Evolutionary conservation across 1,140 invertebrate genomes (phyloP).

Genomic region (Drosophila nasuta): DNA sequence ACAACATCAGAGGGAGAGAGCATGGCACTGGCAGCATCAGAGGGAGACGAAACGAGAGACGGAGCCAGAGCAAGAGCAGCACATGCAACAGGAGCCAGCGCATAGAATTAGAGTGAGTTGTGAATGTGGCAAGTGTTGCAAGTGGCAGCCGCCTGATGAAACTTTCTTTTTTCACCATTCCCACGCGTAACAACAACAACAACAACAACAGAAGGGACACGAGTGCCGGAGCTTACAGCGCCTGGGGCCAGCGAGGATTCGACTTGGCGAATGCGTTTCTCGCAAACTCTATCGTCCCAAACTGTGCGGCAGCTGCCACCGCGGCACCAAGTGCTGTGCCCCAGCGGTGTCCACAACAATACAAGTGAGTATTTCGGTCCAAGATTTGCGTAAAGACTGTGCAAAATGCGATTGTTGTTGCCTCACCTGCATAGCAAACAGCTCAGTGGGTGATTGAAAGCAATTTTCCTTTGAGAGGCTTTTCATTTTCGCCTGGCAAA

Average conservation of each 20-base stretch:
- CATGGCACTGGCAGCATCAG: not conserved
- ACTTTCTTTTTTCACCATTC: conserved; percentile 9
- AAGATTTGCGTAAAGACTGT: not conserved
- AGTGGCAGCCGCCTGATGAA: conserved; percentile 9
- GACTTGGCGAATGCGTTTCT: conserved; percentile 88
- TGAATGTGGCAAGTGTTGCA: not conserved
- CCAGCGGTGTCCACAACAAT: conserved; percentile 87
- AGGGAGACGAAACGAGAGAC: not conserved
- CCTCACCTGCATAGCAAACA: not conserved
- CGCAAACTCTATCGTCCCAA: conserved; percentile 88
- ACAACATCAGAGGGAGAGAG: not conserved
- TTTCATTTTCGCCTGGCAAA: not conserved
- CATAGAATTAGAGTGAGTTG: conserved; percentile 83
- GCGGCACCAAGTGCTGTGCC: conserved; percentile 86
- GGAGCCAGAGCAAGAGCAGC: not conserved
- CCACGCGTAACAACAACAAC: too few species aligned
- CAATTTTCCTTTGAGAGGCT: not conserved
- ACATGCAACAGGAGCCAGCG: conserved; percentile 57
- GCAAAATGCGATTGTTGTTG: not conserved
- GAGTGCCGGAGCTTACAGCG: conserved; percentile 88
- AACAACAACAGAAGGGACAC: conserved; percentile 86
- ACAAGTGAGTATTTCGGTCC: conserved; percentile 82
- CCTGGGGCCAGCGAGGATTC: conserved; percentile 86
- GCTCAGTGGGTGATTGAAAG: not conserved
- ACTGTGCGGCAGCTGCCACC: conserved; percentile 87